Percentiles rank a stretch among this genome's conserved stretches.
Evolutionary conservation across 1,140 invertebrate species (phyloP).

Genomic region (Pseudachorutes palmiensis): DNA sequence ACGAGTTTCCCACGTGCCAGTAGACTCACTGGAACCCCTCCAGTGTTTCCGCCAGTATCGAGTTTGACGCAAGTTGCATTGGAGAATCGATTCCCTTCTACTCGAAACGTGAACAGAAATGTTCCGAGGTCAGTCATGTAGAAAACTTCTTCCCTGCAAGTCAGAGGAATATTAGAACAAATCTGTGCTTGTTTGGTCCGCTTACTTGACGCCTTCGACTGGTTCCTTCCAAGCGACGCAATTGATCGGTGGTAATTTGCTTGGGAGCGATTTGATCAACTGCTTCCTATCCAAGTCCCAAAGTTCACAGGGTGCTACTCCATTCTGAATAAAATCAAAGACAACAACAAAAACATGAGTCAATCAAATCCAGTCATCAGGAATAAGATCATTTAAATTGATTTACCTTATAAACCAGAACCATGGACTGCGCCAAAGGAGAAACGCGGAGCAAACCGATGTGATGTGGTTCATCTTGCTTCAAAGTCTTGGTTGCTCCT

Average conservation of each 20-base stretch:
- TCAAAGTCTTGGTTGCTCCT: constrained; percentile 23
- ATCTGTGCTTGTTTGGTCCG: neutral
- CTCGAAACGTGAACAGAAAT: constrained; percentile 35
- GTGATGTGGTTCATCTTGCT: constrained; percentile 31
- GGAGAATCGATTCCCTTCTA: constrained; percentile 35
- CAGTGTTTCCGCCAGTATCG: constrained; percentile 28
- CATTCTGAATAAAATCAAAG: constrained; percentile 37
- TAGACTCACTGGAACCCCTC: constrained; percentile 29
- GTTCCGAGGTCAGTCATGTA: constrained; percentile 34
- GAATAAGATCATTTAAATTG: neutral
- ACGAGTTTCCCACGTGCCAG: constrained; percentile 29
- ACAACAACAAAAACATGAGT: too few relatives aligned
- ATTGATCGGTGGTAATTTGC: constrained; percentile 34
- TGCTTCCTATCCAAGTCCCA: constrained; percentile 33
- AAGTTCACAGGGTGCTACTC: constrained; percentile 32
- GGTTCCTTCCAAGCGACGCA: constrained; percentile 31
- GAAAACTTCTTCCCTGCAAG: constrained; percentile 37
- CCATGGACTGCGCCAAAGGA: constrained; percentile 28
- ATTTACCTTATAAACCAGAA: constrained; percentile 34
- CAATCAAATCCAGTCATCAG: neutral
- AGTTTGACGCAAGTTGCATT: constrained; percentile 36
- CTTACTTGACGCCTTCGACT: constrained; percentile 22
- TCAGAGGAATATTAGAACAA: too few relatives aligned
- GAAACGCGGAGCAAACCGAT: constrained; percentile 30
- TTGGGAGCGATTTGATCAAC: constrained; percentile 34